Evolutionary conservation across 2,888 invertebrate genomes (phyloP).

Genomic region (Trissolcus japonicus): DNA sequence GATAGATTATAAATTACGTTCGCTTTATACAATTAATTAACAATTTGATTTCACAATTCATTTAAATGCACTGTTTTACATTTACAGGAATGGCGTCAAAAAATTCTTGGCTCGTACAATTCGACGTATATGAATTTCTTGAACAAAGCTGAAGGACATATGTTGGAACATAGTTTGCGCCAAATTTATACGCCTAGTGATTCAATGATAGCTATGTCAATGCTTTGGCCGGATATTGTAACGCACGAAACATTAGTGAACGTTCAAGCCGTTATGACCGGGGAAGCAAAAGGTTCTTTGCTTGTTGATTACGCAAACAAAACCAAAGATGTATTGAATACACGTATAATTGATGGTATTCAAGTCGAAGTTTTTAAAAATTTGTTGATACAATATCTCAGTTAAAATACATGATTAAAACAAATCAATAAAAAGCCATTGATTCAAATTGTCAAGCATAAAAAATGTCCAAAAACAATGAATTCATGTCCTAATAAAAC

Average conservation of each 20-base stretch:
- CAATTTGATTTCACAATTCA: background rate
- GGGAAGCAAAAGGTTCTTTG: constrained; percentile 62
- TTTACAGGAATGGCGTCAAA: constrained; percentile 78
- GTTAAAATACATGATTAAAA: background rate
- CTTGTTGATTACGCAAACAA: constrained; percentile 61
- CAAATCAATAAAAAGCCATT: background rate
- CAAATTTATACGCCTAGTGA: constrained; percentile 63
- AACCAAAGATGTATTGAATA: constrained; percentile 20
- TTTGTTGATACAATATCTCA: background rate
- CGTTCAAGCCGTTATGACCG: constrained; percentile 61
- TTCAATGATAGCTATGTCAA: constrained; percentile 60
- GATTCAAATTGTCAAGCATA: no score
- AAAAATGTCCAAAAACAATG: no score
- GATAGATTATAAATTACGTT: no score
- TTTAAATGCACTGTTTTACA: background rate
- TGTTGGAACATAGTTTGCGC: background rate
- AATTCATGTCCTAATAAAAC: no score
- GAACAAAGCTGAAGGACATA: constrained; percentile 71
- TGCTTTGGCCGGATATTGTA: constrained; percentile 61
- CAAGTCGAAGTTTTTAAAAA: background rate
- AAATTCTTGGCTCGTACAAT: constrained; percentile 75
- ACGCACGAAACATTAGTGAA: constrained; percentile 42
- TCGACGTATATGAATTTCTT: constrained; percentile 76
- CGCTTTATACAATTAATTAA: no score
- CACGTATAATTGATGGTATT: constrained; percentile 32